Percentiles rank a stretch among this genome's conserved stretches.
Evolutionary conservation across 2,888 invertebrate genomes (phyloP).

Genomic region (Agrypnus murinus): DNA sequence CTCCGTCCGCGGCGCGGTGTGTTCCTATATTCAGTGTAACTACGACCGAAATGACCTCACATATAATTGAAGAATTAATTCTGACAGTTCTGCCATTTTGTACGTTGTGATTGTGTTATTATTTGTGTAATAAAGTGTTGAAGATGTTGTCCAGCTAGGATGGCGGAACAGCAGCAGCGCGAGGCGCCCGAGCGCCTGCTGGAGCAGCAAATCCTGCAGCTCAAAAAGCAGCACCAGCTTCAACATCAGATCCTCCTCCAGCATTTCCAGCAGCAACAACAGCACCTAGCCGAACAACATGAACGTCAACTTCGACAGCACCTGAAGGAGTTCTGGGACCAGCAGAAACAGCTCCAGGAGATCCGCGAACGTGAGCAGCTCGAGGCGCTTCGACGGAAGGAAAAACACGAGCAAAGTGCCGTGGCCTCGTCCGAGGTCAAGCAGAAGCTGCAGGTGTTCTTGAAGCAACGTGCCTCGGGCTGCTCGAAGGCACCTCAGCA

Average conservation of each 20-base stretch:
- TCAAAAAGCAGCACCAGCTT: conserved; percentile 94
- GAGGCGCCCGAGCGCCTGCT: conserved; percentile 70
- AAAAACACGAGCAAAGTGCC: conserved; percentile 96
- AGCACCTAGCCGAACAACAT: conserved; percentile 92
- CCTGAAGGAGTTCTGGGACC: conserved; percentile 94
- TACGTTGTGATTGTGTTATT: conserved; percentile 59
- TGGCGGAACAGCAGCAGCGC: conserved; percentile 68
- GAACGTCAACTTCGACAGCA: conserved; percentile 92
- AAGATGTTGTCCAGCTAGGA: conserved; percentile 55
- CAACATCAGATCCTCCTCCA: conserved; percentile 94
- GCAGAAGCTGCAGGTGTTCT: conserved; percentile 89
- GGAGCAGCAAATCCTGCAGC: conserved; percentile 78
- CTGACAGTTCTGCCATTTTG: conserved; percentile 66
- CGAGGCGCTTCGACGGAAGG: conserved; percentile 92
- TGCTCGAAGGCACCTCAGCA: conserved; percentile 66
- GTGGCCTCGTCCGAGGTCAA: conserved; percentile 97
- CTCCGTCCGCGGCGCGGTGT: conserved; percentile 59
- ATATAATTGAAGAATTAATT: conserved; percentile 67
- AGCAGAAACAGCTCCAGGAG: conserved; percentile 87
- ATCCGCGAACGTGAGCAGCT: conserved; percentile 86
- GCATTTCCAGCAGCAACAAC: conserved; percentile 93
- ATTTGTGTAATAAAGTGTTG: conserved; percentile 46
- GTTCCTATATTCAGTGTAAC: conserved; percentile 59
- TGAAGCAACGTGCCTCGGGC: conserved; percentile 69
- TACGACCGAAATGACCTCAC: conserved; percentile 70